phyloP scores from a whole-genome alignment of 2,797 vertebrate species.

The Podargus strigoides region DNA sequence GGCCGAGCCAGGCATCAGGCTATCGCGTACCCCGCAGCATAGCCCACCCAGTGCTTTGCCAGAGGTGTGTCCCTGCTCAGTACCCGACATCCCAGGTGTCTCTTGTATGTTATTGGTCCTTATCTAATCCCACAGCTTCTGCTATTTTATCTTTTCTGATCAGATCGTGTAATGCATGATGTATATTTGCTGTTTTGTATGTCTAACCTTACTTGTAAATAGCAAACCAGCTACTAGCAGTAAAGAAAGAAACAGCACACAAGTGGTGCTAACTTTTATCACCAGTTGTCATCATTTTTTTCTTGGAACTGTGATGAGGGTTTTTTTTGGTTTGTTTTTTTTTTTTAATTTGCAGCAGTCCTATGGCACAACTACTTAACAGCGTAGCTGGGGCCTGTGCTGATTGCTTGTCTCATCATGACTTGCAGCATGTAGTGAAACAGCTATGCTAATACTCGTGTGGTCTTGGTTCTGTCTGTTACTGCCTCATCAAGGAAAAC shows the following conservation, averaged over 20 bases:
- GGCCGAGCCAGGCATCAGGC: neutral
- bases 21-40: accelerated
- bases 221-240: neutral
- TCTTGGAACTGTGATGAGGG: neutral
- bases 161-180: neutral
- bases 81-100: neutral
- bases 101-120: neutral
- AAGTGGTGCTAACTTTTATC: neutral
- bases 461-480: neutral
- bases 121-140: neutral
- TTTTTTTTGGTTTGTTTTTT: neutral
- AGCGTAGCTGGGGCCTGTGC: neutral
- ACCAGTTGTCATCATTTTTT: neutral
- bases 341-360: neutral
- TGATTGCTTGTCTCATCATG: neutral
- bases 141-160: neutral
- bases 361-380: neutral
- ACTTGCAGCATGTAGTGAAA: neutral
- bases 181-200: neutral
- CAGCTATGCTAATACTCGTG: neutral
- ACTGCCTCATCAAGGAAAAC: neutral
- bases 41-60: neutral
- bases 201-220: neutral
- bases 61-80: neutral
- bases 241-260: neutral